Base-by-base conservation (phyloP, 1,140 invertebrate genomes). In the Drosophila truncata region DNA sequence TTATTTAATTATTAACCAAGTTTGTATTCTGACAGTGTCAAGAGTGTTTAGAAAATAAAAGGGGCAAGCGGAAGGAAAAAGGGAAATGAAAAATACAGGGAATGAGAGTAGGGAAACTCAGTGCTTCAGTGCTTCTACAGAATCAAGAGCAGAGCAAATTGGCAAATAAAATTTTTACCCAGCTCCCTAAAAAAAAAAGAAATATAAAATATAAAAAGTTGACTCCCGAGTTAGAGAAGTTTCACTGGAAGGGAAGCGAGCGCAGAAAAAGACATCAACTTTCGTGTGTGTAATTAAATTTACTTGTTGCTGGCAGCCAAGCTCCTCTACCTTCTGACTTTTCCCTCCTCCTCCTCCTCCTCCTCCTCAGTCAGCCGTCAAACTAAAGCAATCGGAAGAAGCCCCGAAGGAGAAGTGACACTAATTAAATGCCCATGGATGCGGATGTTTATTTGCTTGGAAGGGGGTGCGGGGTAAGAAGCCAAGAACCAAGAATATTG, bases 91-190 rank as follows among this genome's bases (percentile, higher is more conserved):
- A 63, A 63, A 10, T 23, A 14, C 29, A 27, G 44, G 7, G 0
- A 20, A 13, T 27, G 18, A 14, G 31, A 16, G 29, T n/a, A 16
- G 27, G 20, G n/a, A 13, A 46, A 41, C 31, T 64, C 59, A 71
- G 61, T 57, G 31, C 31, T 47, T 47, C 44, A 16, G 44, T 47
- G 44, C 44, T 47, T 47, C 14, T 64, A 37, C 64, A 29, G 35
- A 47, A 69, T 49, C 58, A 78, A 78, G 62, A 74, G 61, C 80
- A 71, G 39, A 77, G 52, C 62, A 84, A 84, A 84, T 84, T 84
- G 81, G 76, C 72, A 77, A 84, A 84, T 84, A 84, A 80, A 76
- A 84, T 72, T 84, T 82, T 80, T 84, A 75, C 66, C 81, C 73
- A 60, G 74, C 60, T 60, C 52, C 31, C n/a, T n/a, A n/a, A 66